Percentiles rank a stretch among this genome's conserved stretches.
phyloP scores from a whole-genome alignment of 2,888 invertebrate genomes.

The Trissonchulus latispiculum region DNA sequence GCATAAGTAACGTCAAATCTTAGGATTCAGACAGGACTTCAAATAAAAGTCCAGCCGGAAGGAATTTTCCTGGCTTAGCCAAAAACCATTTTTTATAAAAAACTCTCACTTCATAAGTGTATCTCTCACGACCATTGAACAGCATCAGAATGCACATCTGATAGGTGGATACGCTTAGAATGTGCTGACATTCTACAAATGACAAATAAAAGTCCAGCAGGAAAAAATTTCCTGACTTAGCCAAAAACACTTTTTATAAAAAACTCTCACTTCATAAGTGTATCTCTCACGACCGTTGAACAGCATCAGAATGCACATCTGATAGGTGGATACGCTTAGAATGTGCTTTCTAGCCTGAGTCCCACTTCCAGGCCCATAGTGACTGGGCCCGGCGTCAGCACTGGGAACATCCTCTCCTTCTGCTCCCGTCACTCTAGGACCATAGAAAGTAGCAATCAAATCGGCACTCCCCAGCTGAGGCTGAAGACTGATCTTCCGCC shows the following conservation, averaged over 20 bases:
- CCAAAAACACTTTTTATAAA: too few species aligned
- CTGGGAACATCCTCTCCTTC: constrained; percentile 12
- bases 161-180: constrained; percentile 82
- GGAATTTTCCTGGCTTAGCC: too few species aligned
- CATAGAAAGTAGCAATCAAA: constrained; percentile 88
- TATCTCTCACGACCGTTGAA: constrained; percentile 85
- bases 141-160: constrained; percentile 90
- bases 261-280: constrained; percentile 65
- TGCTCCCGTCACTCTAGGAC: constrained; percentile 40
- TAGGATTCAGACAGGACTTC: too few species aligned
- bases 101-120: constrained; percentile 67
- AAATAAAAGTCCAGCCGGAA: too few species aligned
- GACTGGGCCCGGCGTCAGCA: background rate
- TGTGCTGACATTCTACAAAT: too few species aligned
- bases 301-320: constrained; percentile 87
- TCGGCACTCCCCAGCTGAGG: constrained; percentile 95
- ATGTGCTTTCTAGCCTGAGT: constrained; percentile 67
- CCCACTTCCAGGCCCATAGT: background rate
- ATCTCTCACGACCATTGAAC: constrained; percentile 80
- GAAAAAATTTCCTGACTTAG: too few species aligned
- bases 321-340: constrained; percentile 80
- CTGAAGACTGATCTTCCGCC: constrained; percentile 88
- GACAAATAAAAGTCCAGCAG: too few species aligned
- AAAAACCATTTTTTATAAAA: too few species aligned
- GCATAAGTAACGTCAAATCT: too few species aligned